Evolutionary conservation across 2,797 vertebrate species (phyloP).

Genomic region (Mus minutoides): DNA sequence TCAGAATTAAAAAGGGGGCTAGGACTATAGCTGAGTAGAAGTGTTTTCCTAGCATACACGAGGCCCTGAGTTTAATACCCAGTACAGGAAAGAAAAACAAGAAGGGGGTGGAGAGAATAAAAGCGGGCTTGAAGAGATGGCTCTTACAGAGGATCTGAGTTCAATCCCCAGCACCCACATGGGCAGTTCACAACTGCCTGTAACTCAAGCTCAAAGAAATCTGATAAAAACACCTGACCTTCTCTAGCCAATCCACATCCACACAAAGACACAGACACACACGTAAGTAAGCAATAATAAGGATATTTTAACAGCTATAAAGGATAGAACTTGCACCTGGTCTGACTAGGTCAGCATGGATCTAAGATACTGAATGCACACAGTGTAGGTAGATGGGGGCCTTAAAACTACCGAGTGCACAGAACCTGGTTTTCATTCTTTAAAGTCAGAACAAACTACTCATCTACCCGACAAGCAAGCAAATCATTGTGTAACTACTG

Average conservation of each 20-base stretch:
- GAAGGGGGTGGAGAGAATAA: background rate
- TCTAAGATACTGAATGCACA: background rate
- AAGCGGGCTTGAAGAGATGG: background rate
- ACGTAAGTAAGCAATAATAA: background rate
- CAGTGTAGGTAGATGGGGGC: background rate
- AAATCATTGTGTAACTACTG: background rate
- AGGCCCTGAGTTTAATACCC: background rate
- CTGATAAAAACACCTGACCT: background rate
- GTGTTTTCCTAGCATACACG: background rate
- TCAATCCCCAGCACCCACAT: background rate
- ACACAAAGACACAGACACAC: background rate
- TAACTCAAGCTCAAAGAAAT: background rate
- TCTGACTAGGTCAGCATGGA: background rate
- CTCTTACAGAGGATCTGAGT: background rate
- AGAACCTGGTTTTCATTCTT: slow-evolving; percentile 19
- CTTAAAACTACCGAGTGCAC: background rate
- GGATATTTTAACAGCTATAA: background rate
- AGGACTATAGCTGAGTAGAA: background rate
- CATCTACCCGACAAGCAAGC: slow-evolving; percentile 18
- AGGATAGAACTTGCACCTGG: background rate
- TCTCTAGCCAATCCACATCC: background rate
- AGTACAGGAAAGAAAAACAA: background rate
- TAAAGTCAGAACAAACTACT: slow-evolving; percentile 33
- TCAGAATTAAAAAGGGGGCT: background rate
- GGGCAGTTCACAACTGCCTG: background rate